Evolutionary conservation across 2,888 invertebrate genomes (phyloP), one percentile per base, ranked within the genome.

Genomic region (Crepidodera aurea): DNA sequence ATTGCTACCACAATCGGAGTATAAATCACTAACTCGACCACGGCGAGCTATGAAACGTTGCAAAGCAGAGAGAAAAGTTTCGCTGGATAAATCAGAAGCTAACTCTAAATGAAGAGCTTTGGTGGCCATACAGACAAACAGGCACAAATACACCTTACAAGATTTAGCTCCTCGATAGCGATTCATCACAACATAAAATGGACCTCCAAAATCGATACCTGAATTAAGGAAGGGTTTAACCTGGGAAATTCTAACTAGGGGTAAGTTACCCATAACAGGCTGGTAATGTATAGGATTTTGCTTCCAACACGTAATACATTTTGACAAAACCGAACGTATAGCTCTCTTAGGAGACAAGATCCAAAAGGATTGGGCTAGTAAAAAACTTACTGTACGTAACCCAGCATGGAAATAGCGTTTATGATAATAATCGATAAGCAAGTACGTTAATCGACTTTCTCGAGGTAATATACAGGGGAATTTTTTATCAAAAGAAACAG

Each of bases 401-500:
- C 29, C 32, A 12, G 51, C 19, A 16, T 58, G 58, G 8, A 39
- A 42, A 16, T 39, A 25, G 22, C 13, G 18, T 40, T 12, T 27
- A 39, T 57, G 48, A 4, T 25, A 25, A 16, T 40, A 15, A 25
- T 39, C 27, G 8, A 57, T 34, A n/a, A 57, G 34, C n/a, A 40
- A n/a, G 1, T 22, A 27, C 15, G 57, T 27, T 13, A 57, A 39
- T 27, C 27, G 10, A 50, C 12, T n/a, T 7, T 13, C 10, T 13
- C 40, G 51, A 18, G 54, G 32, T 18, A 55, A 19, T 7, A 55
- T n/a, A 15, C 40, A 5, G 5, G 65, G 67, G 48, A 65, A 60
- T 25, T 68, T 68, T 42, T 51, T 50, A 42, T 64, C 57, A 51
- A 39, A 55, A 29, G 22, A 10, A 15, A 68, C 22, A 16, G 15